A percentile compares a stretch with the other conserved stretches of the same genome.
Evolutionary conservation across 2,888 invertebrate genomes (phyloP).

Genomic region (Liposcelis brunnea): DNA sequence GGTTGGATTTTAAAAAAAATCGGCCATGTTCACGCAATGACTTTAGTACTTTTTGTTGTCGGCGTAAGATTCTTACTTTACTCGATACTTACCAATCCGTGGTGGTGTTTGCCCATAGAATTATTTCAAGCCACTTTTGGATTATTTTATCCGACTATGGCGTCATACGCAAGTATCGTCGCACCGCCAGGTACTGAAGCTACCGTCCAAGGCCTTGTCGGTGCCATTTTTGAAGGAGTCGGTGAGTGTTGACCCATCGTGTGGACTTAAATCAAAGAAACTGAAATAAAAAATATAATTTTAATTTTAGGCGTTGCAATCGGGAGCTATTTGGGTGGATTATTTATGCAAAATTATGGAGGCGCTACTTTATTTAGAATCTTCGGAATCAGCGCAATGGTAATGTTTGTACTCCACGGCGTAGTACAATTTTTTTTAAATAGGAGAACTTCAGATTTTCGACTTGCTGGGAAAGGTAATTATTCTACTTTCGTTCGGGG

Average conservation of each 20-base stretch:
- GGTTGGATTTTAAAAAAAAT: slow-evolving; percentile 26
- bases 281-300: too few species aligned
- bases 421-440: slow-evolving; percentile 16
- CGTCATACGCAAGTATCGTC: slow-evolving; percentile 24
- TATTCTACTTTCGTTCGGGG: not conserved
- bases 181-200: slow-evolving; percentile 24
- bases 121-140: slow-evolving; percentile 30
- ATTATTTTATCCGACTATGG: slow-evolving; percentile 25
- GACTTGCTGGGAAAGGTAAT: slow-evolving; percentile 1
- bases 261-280: too few species aligned
- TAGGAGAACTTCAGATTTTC: too few species aligned
- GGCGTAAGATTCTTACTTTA: slow-evolving; percentile 39
- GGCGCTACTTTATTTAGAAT: slow-evolving; percentile 20
- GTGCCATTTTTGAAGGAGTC: slow-evolving; percentile 25
- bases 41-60: slow-evolving; percentile 59
- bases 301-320: slow-evolving; percentile 21
- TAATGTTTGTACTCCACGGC: slow-evolving; percentile 19
- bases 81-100: slow-evolving; percentile 27
- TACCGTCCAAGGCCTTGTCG: slow-evolving; percentile 27
- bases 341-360: slow-evolving; percentile 18
- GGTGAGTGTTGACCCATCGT: slow-evolving; percentile 17
- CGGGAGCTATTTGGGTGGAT: slow-evolving; percentile 22
- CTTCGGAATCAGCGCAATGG: slow-evolving; percentile 20
- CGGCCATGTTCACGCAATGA: slow-evolving; percentile 70
- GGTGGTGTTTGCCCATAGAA: slow-evolving; percentile 30